A percentile compares a stretch with the other conserved stretches of the same genome.
These are phyloP conservation scores for Trypoxylon attenuatum DNA, from an alignment of 2,888 invertebrate species.

Conservation along the genomic window DNA sequence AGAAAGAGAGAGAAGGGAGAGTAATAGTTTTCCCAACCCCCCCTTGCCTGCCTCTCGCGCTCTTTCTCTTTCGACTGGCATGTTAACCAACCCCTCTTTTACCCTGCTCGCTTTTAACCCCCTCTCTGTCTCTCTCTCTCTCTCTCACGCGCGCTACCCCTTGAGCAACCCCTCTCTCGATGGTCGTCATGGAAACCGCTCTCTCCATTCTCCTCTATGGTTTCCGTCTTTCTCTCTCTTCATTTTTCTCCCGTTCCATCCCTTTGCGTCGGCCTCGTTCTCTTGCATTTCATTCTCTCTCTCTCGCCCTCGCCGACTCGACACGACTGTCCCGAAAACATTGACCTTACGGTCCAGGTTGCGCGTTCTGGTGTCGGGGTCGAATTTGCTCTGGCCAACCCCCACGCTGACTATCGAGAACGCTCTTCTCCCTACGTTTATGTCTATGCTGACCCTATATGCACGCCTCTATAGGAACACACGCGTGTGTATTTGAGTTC, in stretches of 20 bases:
- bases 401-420: not conserved
- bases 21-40: slow-evolving; percentile 57
- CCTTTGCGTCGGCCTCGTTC: slow-evolving; percentile 32
- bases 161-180: slow-evolving; percentile 35
- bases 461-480: too few species aligned
- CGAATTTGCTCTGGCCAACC: too few species aligned
- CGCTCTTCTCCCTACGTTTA: not conserved
- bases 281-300: slow-evolving; percentile 18
- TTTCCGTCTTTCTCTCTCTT: slow-evolving; percentile 16
- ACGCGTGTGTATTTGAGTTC: too few species aligned
- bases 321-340: slow-evolving; percentile 65
- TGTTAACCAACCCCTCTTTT: not conserved
- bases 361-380: too few species aligned
- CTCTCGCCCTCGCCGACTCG: slow-evolving; percentile 39
- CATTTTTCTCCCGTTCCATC: slow-evolving; percentile 8
- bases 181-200: slow-evolving; percentile 65
- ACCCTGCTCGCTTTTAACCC: too few species aligned
- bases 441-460: too few species aligned
- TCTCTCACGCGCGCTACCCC: slow-evolving; percentile 27
- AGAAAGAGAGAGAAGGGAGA: slow-evolving; percentile 28
- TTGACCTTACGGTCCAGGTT: slow-evolving; percentile 61
- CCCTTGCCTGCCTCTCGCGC: slow-evolving; percentile 3
- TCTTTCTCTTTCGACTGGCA: slow-evolving; percentile 20
- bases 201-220: slow-evolving; percentile 44
- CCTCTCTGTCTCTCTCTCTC: slow-evolving; percentile 21